A percentile compares a stretch with the other conserved stretches of the same genome.
These are phyloP conservation scores for Barnardius zonarius DNA, from an alignment of 2,113 vertebrate species.

Conservation along the genomic window DNA sequence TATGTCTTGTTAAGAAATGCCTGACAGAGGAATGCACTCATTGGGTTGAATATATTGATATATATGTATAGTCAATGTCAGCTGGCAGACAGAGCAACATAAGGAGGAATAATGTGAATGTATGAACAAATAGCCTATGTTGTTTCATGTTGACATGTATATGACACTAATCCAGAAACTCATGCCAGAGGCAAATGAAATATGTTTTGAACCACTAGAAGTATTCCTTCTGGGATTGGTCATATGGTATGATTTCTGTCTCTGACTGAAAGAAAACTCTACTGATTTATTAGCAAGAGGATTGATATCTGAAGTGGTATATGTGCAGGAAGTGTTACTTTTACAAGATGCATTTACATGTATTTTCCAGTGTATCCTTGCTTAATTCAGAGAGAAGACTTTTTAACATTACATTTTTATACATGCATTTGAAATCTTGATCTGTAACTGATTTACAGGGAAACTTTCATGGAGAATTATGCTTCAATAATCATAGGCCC, in stretches of 20 bases:
- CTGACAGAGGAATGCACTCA: not conserved
- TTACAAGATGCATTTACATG: not conserved
- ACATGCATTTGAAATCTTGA: not conserved
- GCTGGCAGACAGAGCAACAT: slow-evolving; percentile 26
- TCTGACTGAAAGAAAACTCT: slow-evolving; percentile 61
- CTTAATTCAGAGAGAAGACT: not conserved
- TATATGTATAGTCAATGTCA: not conserved
- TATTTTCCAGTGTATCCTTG: not conserved
- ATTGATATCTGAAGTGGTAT: slow-evolving; percentile 20
- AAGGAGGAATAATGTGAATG: slow-evolving; percentile 41
- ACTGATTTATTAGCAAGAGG: slow-evolving; percentile 39
- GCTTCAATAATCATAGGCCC: not conserved
- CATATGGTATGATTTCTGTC: slow-evolving; percentile 52
- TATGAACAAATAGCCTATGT: slow-evolving; percentile 52
- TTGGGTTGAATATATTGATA: not conserved
- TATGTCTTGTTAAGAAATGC: not conserved
- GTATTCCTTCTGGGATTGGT: slow-evolving; percentile 57
- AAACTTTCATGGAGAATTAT: not conserved
- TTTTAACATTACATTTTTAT: not conserved
- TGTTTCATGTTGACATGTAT: slow-evolving; percentile 47
- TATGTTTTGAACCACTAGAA: slow-evolving; percentile 59
- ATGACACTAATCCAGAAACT: slow-evolving; percentile 68
- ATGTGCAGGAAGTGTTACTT: not conserved
- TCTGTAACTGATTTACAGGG: not conserved
- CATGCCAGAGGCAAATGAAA: slow-evolving; percentile 52